A percentile compares a stretch with the other conserved stretches of the same genome.
These are phyloP conservation scores for Pipra filicauda DNA, from an alignment of 2,113 vertebrate species.

Conservation along the genomic window DNA sequence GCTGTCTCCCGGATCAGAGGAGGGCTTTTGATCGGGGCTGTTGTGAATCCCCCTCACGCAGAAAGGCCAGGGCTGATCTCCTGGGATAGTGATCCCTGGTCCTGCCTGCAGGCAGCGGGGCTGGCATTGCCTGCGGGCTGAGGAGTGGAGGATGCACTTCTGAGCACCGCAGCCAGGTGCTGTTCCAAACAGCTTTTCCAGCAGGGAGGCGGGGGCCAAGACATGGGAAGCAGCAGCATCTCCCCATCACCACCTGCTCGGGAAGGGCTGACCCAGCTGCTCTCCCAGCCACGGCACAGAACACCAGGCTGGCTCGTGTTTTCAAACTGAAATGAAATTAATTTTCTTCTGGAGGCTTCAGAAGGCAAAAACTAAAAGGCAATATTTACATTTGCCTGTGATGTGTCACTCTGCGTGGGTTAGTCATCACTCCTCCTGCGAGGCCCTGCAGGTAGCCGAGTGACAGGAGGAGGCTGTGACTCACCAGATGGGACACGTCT, in stretches of 20 bases:
- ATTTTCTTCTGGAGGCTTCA: neutral
- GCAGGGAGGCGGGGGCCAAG: rapidly evolving
- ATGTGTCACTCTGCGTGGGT: neutral
- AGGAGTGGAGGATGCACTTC: neutral
- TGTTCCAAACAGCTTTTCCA: neutral
- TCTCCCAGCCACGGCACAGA: neutral
- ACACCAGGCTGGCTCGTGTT: neutral
- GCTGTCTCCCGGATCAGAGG: neutral
- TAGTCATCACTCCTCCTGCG: neutral
- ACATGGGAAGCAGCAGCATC: neutral
- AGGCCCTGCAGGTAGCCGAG: neutral
- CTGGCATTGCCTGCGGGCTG: neutral
- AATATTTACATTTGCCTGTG: neutral
- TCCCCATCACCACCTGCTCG: neutral
- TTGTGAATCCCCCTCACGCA: neutral
- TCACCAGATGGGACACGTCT: neutral
- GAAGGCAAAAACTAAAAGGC: neutral
- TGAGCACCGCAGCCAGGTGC: neutral
- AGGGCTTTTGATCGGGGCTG: neutral
- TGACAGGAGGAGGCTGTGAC: conserved; percentile 5
- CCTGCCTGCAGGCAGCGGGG: neutral
- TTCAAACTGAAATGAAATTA: neutral
- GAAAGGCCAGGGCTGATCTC: neutral
- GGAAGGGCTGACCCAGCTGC: neutral
- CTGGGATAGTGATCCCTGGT: neutral